Evolutionary conservation across 2,797 vertebrate species (phyloP), one percentile per base, ranked within the genome.

Genomic region (Pygocentrus nattereri): DNA sequence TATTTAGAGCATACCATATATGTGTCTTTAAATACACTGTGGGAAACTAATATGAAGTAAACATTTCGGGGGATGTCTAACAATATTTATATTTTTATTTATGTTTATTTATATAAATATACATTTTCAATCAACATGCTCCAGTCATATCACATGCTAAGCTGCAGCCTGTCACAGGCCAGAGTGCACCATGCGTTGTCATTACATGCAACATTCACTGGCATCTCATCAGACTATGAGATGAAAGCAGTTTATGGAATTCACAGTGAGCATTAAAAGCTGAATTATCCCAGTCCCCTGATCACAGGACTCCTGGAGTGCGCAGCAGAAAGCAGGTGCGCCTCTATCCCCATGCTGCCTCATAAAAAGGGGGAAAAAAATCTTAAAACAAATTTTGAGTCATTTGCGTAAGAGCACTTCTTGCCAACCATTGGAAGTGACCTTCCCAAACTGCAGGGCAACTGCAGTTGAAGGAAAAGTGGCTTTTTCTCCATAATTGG

Each of bases 381-480:
- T 44, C 72, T 77, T 78, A 80, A 82, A 82, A 83, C 79, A 85
- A 83, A 83, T 85, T 85, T 81, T 27, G 58, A 77, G 79, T 79
- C 78, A 83, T 86, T 87, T 86, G 65, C 61, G 61, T 72, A 85
- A 82, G 79, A 86, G 79, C 84, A 76, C 74, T 54, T 52, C 80
- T 76, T 47, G 65, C 68, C 84, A 79, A 31, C 61, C 58, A 23
- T 79, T 50, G 19, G 64, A 81, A 83, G 82, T 80, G 77, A 79
- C 72, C 75, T 56, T 41, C 38, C 44, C 38, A 81, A 83, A 83
- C 64, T 69, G 71, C 78, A 68, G 65, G 80, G 47, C 78, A 79
- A 81, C 47, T 27, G 15, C 67, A n/a, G 41, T 38, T 34, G 13
- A 47, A 54, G 41, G 16, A 41, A 61, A 82, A 85, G 58, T 58